Evolutionary conservation across 64 coral and sea anemone genomes (phyloP).

Genomic region (Catalaphyllia jardinei): DNA sequence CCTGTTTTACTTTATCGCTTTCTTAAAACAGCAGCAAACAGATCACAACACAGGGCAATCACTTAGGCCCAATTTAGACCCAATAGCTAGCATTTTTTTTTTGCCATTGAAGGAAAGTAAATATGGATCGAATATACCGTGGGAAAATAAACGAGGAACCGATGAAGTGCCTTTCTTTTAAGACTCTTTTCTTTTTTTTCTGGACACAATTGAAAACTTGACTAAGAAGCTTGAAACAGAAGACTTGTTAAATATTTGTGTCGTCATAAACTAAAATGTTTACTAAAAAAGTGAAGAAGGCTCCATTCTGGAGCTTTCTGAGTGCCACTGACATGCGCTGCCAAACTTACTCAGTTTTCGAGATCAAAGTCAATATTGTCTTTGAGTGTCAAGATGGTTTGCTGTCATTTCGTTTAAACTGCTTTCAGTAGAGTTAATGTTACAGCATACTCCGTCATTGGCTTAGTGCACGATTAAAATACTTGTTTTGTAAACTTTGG

Average conservation of each 20-base stretch:
- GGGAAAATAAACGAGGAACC: slow-evolving; percentile 44
- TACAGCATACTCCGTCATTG: slow-evolving; percentile 1
- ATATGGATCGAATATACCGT: slow-evolving; percentile 57
- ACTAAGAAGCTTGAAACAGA: background rate
- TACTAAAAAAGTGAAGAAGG: background rate
- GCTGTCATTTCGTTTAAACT: slow-evolving; percentile 13
- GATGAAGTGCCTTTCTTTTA: background rate
- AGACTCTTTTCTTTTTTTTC: background rate
- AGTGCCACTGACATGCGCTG: slow-evolving; percentile 9
- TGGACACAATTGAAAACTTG: background rate
- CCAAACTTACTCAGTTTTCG: slow-evolving; percentile 15
- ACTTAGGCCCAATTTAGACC: slow-evolving; percentile 44
- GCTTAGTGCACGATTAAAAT: slow-evolving; percentile 1
- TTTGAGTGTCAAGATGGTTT: slow-evolving; percentile 25
- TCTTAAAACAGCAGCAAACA: slow-evolving; percentile 51
- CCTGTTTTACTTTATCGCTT: slow-evolving; percentile 23
- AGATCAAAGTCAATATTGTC: slow-evolving; percentile 50
- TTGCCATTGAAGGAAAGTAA: slow-evolving; percentile 23
- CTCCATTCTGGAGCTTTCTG: background rate
- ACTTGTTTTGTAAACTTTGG: background rate
- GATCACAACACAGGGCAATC: slow-evolving; percentile 46
- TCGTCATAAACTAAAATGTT: slow-evolving; percentile 40
- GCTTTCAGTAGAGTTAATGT: slow-evolving; percentile 1
- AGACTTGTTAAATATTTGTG: slow-evolving; percentile 28
- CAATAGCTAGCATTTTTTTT: slow-evolving; percentile 29